phyloP scores from a whole-genome alignment of 1,140 invertebrate genomes.

The Apolygus lucorum region DNA sequence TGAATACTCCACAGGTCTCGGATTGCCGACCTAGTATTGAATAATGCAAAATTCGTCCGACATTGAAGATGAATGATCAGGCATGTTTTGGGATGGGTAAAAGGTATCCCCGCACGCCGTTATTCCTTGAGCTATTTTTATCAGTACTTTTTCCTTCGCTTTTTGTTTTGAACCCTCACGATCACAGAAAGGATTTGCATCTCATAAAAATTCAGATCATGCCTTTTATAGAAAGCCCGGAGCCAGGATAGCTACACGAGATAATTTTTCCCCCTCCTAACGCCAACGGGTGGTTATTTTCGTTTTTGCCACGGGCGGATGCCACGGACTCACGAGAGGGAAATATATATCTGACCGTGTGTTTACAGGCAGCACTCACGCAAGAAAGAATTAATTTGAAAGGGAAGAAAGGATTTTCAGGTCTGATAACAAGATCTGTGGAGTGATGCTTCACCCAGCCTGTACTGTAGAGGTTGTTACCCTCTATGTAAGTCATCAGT shows the following conservation, averaged over 20 bases:
- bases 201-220: background rate
- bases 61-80: too few relatives aligned
- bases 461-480: too few relatives aligned
- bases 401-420: background rate
- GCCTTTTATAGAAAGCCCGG: background rate
- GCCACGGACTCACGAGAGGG: background rate
- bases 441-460: too few relatives aligned
- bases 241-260: background rate
- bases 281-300: background rate
- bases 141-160: background rate
- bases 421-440: too few relatives aligned
- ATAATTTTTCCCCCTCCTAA: background rate
- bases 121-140: too few relatives aligned
- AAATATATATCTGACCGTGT: conserved; percentile 10
- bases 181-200: background rate
- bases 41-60: too few relatives aligned
- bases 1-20: too few relatives aligned
- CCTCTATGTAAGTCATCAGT: too few relatives aligned
- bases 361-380: conserved; percentile 18
- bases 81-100: too few relatives aligned
- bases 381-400: background rate
- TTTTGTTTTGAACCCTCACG: background rate
- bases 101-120: too few relatives aligned
- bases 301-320: background rate
- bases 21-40: too few relatives aligned